Evolutionary conservation across 2,113 vertebrate species (phyloP), one percentile per base, ranked within the genome.

Genomic region (Amia ocellicauda): DNA sequence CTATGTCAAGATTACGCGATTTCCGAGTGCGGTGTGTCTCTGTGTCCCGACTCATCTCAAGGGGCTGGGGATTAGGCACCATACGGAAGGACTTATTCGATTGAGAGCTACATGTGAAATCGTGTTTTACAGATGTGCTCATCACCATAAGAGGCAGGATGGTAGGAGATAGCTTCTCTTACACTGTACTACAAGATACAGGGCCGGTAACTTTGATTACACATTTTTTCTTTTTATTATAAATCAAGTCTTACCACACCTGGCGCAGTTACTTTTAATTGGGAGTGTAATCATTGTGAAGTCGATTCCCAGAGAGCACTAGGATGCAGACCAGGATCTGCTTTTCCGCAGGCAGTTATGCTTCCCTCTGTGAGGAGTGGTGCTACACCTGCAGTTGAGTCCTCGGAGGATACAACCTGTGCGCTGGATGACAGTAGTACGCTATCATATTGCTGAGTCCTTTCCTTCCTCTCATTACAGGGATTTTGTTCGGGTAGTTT

Each of bases 381-480:
- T 71, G 69, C 71, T 60, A 74, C 71, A 69, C 60, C 68, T 7
- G n/a, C 54, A 68, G 42, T 20, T 67, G 59, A 70, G 59, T 73
- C 71, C 67, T 49, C n/a, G n/a, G n/a, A n/a, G n/a, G n/a, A n/a
- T n/a, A n/a, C n/a, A n/a, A n/a, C n/a, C n/a, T n/a, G n/a, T n/a
- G n/a, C n/a, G n/a, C n/a, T n/a, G n/a, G n/a, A n/a, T n/a, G n/a
- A n/a, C n/a, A n/a, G n/a, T n/a, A n/a, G n/a, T n/a, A n/a, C n/a
- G n/a, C n/a, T n/a, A n/a, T n/a, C n/a, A n/a, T n/a, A n/a, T n/a
- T n/a, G n/a, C n/a, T n/a, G n/a, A n/a, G n/a, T n/a, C n/a, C n/a
- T n/a, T n/a, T n/a, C n/a, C n/a, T n/a, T n/a, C n/a, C n/a, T n/a
- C n/a, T n/a, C n/a, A n/a, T n/a, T n/a, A n/a, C n/a, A n/a, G n/a